Evolutionary conservation across 1,140 invertebrate genomes (phyloP), one percentile per base, ranked within the genome.

Genomic region (Diabrotica virgifera): DNA sequence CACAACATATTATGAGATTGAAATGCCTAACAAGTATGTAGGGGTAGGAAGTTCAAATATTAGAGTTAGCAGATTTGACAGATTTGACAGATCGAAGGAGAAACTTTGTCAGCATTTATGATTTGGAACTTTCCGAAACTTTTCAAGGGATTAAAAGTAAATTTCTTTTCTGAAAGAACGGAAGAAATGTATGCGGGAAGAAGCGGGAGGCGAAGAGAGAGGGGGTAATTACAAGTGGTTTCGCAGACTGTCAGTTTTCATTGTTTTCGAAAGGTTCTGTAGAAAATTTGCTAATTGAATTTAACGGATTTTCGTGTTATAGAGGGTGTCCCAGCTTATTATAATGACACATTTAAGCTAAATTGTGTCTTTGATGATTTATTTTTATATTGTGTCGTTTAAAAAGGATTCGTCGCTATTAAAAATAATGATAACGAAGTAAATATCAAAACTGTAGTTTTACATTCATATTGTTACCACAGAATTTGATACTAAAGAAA

Each of bases 81-180:
- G n/a, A n/a, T 68, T 68, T 68, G 66, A 68, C 66, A 68, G 66
- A 68, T 68, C 64, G 66, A 54, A 65, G 37, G 52, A 65, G 37
- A 62, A 68, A 68, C 62, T 68, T 68, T 64, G 64, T 65, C 66
- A 68, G 64, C 66, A 68, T 68, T 68, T 64, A 61, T 68, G 66
- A 62, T 57, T 51, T 52, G 13, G 59, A 61, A 52, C 50, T 59
- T 53, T 63, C 52, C n/a, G 52, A 53, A 65, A 36, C 59, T 67
- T 24, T 67, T 56, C 6, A 56, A 40, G 52, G 59, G 66, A 68
- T 68, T 68, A 68, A 59, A 59, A 59, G 58, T 50, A 59, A 63
- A 63, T 62, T 67, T 63, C 62, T 67, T 62, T 59, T 59, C 56
- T 36, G 46, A 55, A 50, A 61, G 40, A 55, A 35, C 35, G 65